These are phyloP conservation scores for Palythoa caribaeorum DNA, from an alignment of 92 coral and sea anemone genomes.

Conservation along the genomic window DNA sequence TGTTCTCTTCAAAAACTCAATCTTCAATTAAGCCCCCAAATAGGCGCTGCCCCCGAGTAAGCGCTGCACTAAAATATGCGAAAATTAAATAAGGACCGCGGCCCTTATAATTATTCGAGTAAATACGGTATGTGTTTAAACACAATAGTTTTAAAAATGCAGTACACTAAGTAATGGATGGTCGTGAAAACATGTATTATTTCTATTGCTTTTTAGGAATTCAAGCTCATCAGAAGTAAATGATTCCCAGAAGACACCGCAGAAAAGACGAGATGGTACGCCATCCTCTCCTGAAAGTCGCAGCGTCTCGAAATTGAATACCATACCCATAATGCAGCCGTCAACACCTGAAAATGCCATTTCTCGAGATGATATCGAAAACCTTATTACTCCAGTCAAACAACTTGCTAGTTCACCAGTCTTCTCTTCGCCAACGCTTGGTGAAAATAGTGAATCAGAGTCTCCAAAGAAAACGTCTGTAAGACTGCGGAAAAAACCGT, in stretches of 20 bases:
- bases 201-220: not conserved
- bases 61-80: too few relatives aligned
- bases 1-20: too few relatives aligned
- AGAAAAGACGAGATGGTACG: not conserved
- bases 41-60: too few relatives aligned
- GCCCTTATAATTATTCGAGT: too few relatives aligned
- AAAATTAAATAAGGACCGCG: too few relatives aligned
- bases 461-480: not conserved
- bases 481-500: not conserved
- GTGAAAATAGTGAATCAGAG: not conserved
- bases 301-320: not conserved
- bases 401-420: conserved; percentile 22
- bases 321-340: not conserved
- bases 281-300: not conserved
- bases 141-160: not conserved
- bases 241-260: not conserved
- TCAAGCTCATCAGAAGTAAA: not conserved
- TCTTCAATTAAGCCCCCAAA: too few relatives aligned
- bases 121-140: too few relatives aligned
- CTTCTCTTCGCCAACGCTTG: not conserved
- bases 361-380: conserved; percentile 14
- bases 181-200: too few relatives aligned
- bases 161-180: not conserved
- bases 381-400: conserved; percentile 35
- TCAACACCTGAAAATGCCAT: conserved; percentile 13